Conservation (phyloP, 2,888 invertebrate genomes). For the Prosapia bicincta region DNA sequence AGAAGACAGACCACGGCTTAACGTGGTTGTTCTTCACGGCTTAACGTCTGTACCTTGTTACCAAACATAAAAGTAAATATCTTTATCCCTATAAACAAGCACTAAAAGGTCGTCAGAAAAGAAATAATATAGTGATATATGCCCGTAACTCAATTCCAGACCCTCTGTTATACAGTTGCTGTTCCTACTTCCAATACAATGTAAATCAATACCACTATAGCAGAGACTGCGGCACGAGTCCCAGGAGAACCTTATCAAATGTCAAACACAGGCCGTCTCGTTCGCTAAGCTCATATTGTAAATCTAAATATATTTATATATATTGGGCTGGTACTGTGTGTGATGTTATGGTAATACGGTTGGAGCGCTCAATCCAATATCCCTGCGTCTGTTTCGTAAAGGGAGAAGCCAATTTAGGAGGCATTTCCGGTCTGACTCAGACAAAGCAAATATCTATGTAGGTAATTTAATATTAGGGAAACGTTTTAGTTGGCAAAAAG, state of each 20-base stretch:
- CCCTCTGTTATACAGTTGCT: background rate
- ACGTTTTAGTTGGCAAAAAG: no score
- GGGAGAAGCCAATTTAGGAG: background rate
- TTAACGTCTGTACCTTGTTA: no score
- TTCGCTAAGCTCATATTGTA: background rate
- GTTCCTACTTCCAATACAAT: background rate
- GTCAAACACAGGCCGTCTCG: background rate
- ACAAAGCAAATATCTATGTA: no score
- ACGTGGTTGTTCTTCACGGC: no score
- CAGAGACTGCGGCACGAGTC: background rate
- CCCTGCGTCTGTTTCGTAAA: background rate
- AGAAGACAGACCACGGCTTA: no score
- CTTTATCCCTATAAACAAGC: no score
- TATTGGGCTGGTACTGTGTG: background rate
- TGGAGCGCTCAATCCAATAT: background rate
- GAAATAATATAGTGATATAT: background rate
- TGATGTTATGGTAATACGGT: background rate
- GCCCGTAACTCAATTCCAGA: background rate
- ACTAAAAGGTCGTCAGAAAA: background rate
- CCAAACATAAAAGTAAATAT: no score
- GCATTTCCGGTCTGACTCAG: background rate
- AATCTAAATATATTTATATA: background rate
- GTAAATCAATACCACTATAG: background rate
- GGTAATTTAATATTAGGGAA: no score
- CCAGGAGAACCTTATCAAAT: background rate